Evolutionary conservation across 2,888 invertebrate species (phyloP).

Genomic region (Euzetes globulus): DNA sequence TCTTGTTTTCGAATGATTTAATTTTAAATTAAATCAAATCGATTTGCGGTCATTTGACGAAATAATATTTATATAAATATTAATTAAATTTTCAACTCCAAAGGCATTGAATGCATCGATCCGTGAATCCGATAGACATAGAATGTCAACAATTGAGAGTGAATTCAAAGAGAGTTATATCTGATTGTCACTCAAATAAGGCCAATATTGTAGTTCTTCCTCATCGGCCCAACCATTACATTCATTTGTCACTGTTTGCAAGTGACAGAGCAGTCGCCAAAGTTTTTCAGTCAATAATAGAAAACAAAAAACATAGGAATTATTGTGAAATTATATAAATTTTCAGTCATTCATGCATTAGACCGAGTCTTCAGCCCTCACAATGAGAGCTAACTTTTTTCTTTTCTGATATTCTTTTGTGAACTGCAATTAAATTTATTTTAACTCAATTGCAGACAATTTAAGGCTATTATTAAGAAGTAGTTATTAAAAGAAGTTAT

Average conservation of each 20-base stretch:
- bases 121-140: constrained; percentile 12
- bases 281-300: constrained; percentile 16
- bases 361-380: constrained; percentile 9
- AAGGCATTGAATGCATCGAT: background rate
- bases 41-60: background rate
- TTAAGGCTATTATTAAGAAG: background rate
- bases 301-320: constrained; percentile 3
- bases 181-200: background rate
- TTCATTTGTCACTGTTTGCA: background rate
- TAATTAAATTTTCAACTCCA: background rate
- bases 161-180: background rate
- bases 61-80: background rate
- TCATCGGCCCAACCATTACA: constrained; percentile 10
- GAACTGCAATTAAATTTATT: constrained; percentile 20
- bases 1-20: background rate
- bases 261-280: background rate
- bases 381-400: background rate
- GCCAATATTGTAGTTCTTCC: constrained; percentile 14
- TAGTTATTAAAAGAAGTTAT: background rate
- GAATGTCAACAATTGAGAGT: constrained; percentile 13
- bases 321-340: constrained; percentile 3
- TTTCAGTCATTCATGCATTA: constrained; percentile 19
- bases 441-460: constrained; percentile 23
- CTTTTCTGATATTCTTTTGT: background rate
- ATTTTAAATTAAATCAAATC: background rate